phyloP scores from a whole-genome alignment of 2,797 vertebrate species.

The Petrocephalus sullivani region DNA sequence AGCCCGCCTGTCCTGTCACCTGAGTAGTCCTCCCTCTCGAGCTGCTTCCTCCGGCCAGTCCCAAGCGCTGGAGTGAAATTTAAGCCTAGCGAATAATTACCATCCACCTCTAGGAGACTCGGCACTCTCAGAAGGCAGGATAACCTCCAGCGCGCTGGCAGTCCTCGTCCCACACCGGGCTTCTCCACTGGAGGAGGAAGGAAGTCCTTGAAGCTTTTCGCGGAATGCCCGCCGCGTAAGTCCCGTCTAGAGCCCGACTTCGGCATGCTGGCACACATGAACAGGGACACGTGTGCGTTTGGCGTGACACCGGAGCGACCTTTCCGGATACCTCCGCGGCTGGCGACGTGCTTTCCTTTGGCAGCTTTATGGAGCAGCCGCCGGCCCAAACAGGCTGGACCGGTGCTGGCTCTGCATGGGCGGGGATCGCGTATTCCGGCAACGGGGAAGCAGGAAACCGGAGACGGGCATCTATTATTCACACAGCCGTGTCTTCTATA shows the following conservation, averaged over 20 bases:
- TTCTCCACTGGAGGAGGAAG: neutral
- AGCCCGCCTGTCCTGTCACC: slow-evolving; percentile 11
- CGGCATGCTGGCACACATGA: neutral
- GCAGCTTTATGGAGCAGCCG: neutral
- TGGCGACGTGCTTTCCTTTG: neutral
- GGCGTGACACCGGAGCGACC: neutral
- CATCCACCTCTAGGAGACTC: slow-evolving; percentile 11
- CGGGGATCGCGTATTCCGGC: neutral
- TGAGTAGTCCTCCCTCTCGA: neutral
- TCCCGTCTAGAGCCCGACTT: neutral
- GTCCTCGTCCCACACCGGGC: neutral
- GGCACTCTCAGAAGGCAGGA: slow-evolving; percentile 9
- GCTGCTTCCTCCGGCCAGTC: slow-evolving; percentile 20
- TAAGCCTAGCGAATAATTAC: slow-evolving; percentile 21
- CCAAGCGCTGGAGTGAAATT: slow-evolving; percentile 28
- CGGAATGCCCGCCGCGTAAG: slow-evolving; percentile 16
- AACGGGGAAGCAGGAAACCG: slow-evolving; percentile 41
- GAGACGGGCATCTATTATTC: slow-evolving; percentile 67
- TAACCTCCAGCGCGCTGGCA: neutral
- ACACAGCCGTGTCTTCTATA: slow-evolving; percentile 47
- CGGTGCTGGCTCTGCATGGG: neutral
- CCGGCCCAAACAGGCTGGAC: neutral
- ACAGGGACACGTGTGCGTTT: neutral
- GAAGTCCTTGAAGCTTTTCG: neutral
- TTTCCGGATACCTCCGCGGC: neutral